Conservation (phyloP, 1,140 invertebrate genomes). For the Rhopalosiphum maidis region DNA sequence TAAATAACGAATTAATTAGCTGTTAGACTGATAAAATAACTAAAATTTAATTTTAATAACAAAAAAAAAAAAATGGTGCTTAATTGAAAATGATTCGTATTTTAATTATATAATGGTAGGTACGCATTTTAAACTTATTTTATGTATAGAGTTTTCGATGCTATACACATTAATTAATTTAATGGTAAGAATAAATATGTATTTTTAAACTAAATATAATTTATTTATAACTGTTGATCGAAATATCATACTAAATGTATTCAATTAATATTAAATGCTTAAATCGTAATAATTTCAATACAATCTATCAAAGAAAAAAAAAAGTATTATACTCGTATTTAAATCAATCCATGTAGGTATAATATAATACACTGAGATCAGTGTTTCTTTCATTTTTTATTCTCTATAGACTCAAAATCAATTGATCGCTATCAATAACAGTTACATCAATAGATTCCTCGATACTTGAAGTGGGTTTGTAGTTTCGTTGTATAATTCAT, state of each 20-base stretch:
- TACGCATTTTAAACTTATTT: background rate
- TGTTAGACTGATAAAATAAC: background rate
- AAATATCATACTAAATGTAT: background rate
- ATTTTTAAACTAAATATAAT: background rate
- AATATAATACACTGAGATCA: no score
- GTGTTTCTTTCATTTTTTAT: no score
- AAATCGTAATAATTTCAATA: background rate
- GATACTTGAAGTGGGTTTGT: no score
- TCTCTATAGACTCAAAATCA: no score
- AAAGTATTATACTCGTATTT: background rate
- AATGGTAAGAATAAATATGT: background rate
- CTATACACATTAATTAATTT: background rate
- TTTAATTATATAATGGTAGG: background rate
- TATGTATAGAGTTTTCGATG: background rate
- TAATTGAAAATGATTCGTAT: background rate
- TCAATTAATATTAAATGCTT: background rate
- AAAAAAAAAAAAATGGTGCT: background rate
- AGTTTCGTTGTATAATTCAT: no score
- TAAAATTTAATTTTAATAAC: background rate
- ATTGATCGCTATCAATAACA: no score
- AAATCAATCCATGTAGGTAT: no score
- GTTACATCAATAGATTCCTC: no score
- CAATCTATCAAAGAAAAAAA: background rate
- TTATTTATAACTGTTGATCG: background rate
- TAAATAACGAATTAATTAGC: background rate